Percentiles rank a stretch among this genome's conserved stretches.
phyloP scores from a whole-genome alignment of 2,113 vertebrate species.

The Corythornis cristatus region DNA sequence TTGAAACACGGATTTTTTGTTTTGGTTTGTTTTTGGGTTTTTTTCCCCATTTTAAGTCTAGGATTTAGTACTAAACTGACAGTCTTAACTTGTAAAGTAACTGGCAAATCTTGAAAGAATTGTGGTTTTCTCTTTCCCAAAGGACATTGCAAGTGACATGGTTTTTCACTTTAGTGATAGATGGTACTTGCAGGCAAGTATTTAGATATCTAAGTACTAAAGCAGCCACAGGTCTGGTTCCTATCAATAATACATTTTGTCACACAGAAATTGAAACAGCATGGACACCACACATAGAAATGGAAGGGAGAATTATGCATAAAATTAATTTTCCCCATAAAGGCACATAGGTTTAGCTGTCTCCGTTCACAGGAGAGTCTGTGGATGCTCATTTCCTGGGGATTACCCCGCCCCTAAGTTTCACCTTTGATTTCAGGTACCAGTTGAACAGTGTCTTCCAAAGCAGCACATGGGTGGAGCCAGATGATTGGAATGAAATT shows the following conservation, averaged over 20 bases:
- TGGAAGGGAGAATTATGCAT: background rate
- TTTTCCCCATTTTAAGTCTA: background rate
- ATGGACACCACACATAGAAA: slow-evolving; percentile 34
- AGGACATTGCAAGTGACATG: background rate
- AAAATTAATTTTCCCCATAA: background rate
- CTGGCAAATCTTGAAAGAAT: slow-evolving; percentile 26
- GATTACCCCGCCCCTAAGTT: background rate
- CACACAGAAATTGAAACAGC: slow-evolving; percentile 54
- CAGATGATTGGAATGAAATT: background rate
- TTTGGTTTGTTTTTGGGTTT: background rate
- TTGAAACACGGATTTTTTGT: background rate
- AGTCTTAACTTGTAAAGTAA: slow-evolving; percentile 7
- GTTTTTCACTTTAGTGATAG: background rate
- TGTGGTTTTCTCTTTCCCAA: background rate
- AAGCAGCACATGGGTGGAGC: background rate
- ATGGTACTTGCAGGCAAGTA: background rate
- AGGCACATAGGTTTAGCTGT: background rate
- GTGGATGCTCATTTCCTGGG: background rate
- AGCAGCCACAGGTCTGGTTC: slow-evolving; percentile 60
- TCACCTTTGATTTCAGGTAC: background rate
- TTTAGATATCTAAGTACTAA: slow-evolving; percentile 30
- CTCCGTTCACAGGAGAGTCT: background rate
- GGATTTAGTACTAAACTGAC: background rate
- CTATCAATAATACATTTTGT: slow-evolving; percentile 58
- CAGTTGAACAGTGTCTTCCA: background rate